phyloP scores from a whole-genome alignment of 2,113 vertebrate species.

The Ramphastos sulfuratus region DNA sequence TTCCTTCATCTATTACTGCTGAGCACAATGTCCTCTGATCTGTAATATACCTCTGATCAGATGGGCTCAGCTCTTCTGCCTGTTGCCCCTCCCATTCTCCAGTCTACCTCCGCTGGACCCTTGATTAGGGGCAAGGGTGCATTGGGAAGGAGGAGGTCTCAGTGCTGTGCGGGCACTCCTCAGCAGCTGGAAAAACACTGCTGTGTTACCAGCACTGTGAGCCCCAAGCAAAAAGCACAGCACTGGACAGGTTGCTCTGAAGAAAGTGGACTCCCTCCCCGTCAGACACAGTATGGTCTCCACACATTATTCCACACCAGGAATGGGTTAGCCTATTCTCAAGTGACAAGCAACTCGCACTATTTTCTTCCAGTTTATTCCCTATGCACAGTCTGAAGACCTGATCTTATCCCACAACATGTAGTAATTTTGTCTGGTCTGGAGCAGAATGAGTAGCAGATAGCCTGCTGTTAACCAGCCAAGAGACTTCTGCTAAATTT shows the following conservation, averaged over 20 bases:
- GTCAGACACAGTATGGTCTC: not conserved
- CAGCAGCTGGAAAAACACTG: not conserved
- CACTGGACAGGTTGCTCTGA: not conserved
- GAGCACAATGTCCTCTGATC: not conserved
- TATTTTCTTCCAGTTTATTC: no score
- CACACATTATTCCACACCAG: not conserved
- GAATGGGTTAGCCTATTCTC: no score
- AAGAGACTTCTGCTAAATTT: no score
- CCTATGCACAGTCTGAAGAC: no score
- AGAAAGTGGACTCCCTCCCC: not conserved
- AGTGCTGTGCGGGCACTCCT: not conserved
- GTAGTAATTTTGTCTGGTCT: no score
- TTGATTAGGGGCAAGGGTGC: not conserved
- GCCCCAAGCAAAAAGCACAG: not conserved
- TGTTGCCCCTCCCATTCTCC: not conserved
- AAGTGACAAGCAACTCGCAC: no score
- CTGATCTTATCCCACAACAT: no score
- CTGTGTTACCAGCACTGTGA: not conserved
- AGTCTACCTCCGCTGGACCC: no score
- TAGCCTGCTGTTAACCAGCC: no score
- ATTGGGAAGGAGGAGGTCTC: not conserved
- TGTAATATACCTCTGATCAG: not conserved
- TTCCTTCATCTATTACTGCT: not conserved
- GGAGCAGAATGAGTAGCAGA: no score
- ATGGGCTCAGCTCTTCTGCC: no score